Percentiles rank a stretch among this genome's conserved stretches.
Evolutionary conservation across 2,113 vertebrate species (phyloP).

Genomic region (Polypterus bichir): DNA sequence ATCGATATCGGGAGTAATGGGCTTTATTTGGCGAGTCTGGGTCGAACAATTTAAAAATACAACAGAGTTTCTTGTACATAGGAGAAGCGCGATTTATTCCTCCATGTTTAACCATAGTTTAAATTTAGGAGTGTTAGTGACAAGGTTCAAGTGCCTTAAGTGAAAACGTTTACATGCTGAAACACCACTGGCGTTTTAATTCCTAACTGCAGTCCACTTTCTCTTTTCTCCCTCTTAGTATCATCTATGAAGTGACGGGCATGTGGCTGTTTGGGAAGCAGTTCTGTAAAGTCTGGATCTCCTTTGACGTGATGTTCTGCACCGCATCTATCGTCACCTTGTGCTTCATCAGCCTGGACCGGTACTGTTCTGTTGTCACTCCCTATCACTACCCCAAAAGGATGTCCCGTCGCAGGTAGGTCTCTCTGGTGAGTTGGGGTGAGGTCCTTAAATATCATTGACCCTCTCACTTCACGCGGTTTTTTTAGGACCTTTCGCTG

Average conservation of each 20-base stretch:
- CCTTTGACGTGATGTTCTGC: constrained; percentile 53
- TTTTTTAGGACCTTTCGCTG: background rate
- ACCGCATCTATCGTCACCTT: constrained; percentile 43
- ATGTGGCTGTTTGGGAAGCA: constrained; percentile 44
- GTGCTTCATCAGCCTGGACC: constrained; percentile 52
- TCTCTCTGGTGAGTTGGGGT: background rate
- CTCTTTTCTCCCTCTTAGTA: constrained; percentile 13
- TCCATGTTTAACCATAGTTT: too few species aligned
- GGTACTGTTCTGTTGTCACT: constrained; percentile 47
- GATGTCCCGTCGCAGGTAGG: constrained; percentile 49
- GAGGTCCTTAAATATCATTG: too few species aligned
- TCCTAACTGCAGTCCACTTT: background rate
- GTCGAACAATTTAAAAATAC: too few species aligned
- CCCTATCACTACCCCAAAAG: constrained; percentile 41
- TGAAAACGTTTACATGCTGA: too few species aligned
- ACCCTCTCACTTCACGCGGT: background rate
- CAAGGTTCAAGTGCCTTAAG: too few species aligned
- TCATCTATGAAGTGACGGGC: constrained; percentile 47
- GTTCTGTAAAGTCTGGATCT: constrained; percentile 56
- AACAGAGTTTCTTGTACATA: too few species aligned
- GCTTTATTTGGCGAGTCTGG: too few species aligned
- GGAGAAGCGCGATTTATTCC: too few species aligned
- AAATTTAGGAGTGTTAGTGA: too few species aligned
- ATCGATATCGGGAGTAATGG: too few species aligned
- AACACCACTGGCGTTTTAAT: too few species aligned